Evolutionary conservation across 2,888 invertebrate genomes (phyloP), one percentile per base, ranked within the genome.

Genomic region (Matsumyia berberina): DNA sequence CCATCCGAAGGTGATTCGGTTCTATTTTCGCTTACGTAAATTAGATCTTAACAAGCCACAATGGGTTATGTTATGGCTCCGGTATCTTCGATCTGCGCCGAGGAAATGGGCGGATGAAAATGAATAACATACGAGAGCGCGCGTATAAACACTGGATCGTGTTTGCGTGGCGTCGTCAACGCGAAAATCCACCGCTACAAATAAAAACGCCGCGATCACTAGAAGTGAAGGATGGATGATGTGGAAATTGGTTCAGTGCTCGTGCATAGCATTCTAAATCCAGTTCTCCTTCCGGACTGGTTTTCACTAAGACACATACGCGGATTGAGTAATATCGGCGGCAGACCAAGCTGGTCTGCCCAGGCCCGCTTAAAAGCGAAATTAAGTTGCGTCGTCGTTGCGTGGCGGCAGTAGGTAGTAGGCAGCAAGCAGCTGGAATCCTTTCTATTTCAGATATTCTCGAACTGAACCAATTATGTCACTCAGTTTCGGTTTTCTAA

Each of bases 31-130:
- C 80, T 85, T 85, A 85, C 85, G 85, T 85, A 85, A 85, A 85
- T 85, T 85, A 85, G 85, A 85, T 85, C 85, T 85, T 85, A 85
- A 85, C 85, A 85, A 85, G 85, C 69, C 80, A 85, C 85, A 85
- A 85, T 85, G 80, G 80, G 79, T 64, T 73, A 83, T 83, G 78
- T 78, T 83, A 64, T 83, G 80, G 74, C 66, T 70, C 15, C 39
- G 70, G 74, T 85, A 85, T 85, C 85, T 80, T 85, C 85, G 80
- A 85, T 85, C 85, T 64, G 53, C 76, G 60, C 85, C 80, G 46
- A 85, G 85, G 80, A 85, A 85, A 85, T 80, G 85, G 85, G 85
- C 85, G 85, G 79, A 85, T 79, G 64, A 80, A 80, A 74, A 70
- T 67, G 74, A 80, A 29, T 70, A 76, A 85, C 79, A 80, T 70